Evolutionary conservation across 2,113 vertebrate species (phyloP), one percentile per base, ranked within the genome.

Genomic region (Polypterus senegalus): DNA sequence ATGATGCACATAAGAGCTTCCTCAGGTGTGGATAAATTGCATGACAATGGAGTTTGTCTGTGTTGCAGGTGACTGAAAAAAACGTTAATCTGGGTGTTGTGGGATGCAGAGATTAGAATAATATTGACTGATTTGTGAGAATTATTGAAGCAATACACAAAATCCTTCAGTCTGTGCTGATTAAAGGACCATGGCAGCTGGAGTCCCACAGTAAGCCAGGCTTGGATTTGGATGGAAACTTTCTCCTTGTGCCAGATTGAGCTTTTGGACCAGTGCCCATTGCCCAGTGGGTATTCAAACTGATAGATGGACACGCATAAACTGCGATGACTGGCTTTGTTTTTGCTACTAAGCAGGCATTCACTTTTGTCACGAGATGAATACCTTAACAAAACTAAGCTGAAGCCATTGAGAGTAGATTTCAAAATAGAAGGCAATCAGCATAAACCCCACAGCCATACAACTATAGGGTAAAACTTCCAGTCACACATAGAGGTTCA

Each of bases 111-210:
- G 5, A 45, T 44, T 57, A 8, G 46, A 57, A 57, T 57, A 7
- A 57, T 57, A 57, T 57, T 57, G 56, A 27, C 56, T 57, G 56
- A 44, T 57, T 44, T 44, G 8, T 4, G 6, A 45, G 43, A 46
- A 58, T 45, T 58, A 58, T 43, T 58, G 5, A 58, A 45, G 56
- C 56, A 58, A 43, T 58, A 45, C 56, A 58, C 27, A 45, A 65
- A 63, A 44, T 48, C 61, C 48, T 62, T 53, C 9, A 48, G 47
- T 54, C 52, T 66, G 63, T 65, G 49, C 61, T 66, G 57, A 66
- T 69, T 66, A 63, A 57, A 63, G n/a, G 6, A 60, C 57, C 9
- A n/a, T 43, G 53, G 67, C 57, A 69, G 67, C 60, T 62, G 60
- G 56, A 54, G 46, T 3, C 49, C 43, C 46, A 10, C 4, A 8